These are phyloP conservation scores for Lepidiolamprologus cunningtoni DNA, from an alignment of 2,113 vertebrate species.

Conservation along the genomic window DNA sequence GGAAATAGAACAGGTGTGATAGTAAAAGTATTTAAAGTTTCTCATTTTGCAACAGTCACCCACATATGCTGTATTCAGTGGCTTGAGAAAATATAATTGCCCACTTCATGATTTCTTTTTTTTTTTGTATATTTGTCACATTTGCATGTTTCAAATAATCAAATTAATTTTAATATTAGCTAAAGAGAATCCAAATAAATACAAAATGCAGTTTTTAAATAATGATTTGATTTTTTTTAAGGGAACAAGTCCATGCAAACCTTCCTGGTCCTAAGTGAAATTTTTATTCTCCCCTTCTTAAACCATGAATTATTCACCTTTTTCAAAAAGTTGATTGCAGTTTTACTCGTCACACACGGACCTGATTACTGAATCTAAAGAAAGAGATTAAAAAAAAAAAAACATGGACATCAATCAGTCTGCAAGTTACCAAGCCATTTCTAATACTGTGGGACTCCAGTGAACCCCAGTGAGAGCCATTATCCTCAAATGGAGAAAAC, in stretches of 20 bases:
- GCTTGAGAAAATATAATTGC: neutral
- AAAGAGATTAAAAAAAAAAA: neutral
- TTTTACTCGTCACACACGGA: neutral
- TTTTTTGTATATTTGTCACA: neutral
- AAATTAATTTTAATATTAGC: neutral
- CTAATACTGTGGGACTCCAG: neutral
- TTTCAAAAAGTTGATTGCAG: neutral
- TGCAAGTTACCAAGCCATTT: neutral
- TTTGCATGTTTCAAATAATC: neutral
- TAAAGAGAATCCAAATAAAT: neutral
- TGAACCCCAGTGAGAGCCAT: neutral
- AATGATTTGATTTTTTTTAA: fast-evolving
- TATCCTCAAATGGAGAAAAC: neutral
- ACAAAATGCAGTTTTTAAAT: neutral
- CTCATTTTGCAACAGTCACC: neutral
- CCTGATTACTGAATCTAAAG: neutral
- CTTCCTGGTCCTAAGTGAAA: neutral
- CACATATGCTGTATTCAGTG: neutral
- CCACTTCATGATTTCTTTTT: neutral
- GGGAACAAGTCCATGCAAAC: neutral
- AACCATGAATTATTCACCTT: neutral
- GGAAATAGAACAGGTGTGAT: constrained; percentile 81
- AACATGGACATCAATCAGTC: neutral
- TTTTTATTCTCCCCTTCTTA: neutral
- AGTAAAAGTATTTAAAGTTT: neutral